A percentile compares a stretch with the other conserved stretches of the same genome.
Evolutionary conservation across 2,797 vertebrate genomes (phyloP).

Genomic region (Paramormyrops hopkinsi): DNA sequence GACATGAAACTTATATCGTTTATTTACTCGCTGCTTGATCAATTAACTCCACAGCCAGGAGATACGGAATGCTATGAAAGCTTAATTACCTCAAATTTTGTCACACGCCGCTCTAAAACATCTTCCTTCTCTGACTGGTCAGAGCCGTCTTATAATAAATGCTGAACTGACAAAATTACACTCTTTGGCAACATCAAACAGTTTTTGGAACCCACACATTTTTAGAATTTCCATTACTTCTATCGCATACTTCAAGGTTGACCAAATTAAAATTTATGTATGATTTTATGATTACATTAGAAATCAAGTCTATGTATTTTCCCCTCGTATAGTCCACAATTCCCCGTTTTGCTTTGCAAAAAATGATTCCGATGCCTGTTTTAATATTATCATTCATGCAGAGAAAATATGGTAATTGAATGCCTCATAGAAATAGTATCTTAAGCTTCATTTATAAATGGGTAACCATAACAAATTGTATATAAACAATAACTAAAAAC

Average conservation of each 20-base stretch:
- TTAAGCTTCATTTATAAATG: neutral
- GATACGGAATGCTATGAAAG: neutral
- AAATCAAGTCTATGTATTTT: neutral
- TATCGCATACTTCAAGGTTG: neutral
- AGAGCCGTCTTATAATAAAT: neutral
- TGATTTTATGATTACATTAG: neutral
- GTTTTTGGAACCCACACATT: neutral
- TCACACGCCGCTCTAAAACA: neutral
- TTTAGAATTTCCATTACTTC: neutral
- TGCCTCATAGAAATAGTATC: neutral
- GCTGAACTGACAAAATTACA: neutral
- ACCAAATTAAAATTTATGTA: neutral
- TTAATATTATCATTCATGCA: neutral
- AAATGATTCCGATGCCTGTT: neutral
- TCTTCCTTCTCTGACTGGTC: neutral
- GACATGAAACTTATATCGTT: neutral
- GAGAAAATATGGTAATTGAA: neutral
- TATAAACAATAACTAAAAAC: conserved; percentile 4
- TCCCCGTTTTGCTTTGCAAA: neutral
- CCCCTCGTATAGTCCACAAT: neutral
- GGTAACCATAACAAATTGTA: conserved; percentile 1
- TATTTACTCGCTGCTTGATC: neutral
- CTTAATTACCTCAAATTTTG: neutral
- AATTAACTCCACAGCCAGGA: neutral
- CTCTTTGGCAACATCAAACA: neutral